Percentiles rank a stretch among this genome's conserved stretches.
phyloP scores from a whole-genome alignment of 2,113 vertebrate genomes.

The Psammodynastes pulverulentus region DNA sequence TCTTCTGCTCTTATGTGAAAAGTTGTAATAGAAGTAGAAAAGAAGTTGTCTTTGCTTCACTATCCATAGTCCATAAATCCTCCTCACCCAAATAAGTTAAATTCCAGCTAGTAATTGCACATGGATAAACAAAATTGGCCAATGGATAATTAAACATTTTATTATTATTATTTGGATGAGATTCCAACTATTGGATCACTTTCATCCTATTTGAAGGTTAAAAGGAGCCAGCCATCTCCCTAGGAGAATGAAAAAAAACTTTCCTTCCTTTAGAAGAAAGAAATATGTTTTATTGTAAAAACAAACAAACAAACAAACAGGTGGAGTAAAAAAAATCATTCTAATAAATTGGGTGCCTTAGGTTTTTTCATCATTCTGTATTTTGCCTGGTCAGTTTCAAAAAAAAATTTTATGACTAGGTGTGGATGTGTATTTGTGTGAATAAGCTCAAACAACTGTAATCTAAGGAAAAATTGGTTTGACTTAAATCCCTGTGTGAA shows the following conservation, averaged over 20 bases:
- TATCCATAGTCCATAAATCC: background rate
- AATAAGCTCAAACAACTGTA: background rate
- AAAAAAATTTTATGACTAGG: background rate
- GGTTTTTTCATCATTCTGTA: background rate
- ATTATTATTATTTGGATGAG: background rate
- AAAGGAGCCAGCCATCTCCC: background rate
- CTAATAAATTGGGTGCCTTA: background rate
- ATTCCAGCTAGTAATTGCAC: background rate
- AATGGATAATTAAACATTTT: background rate
- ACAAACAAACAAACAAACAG: background rate
- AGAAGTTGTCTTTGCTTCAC: background rate
- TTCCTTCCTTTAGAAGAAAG: background rate
- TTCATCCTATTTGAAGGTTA: background rate
- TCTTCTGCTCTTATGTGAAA: background rate
- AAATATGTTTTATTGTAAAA: background rate
- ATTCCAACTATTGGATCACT: background rate
- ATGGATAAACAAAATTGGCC: background rate
- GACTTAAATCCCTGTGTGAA: background rate
- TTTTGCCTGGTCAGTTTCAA: background rate
- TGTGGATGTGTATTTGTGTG: background rate
- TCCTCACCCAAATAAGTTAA: background rate
- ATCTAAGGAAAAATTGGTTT: background rate
- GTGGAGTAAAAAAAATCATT: background rate
- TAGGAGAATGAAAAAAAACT: background rate
- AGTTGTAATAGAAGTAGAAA: background rate